Evolutionary conservation across 2,113 vertebrate genomes (phyloP).

Genomic region (Neoarius graeffei): DNA sequence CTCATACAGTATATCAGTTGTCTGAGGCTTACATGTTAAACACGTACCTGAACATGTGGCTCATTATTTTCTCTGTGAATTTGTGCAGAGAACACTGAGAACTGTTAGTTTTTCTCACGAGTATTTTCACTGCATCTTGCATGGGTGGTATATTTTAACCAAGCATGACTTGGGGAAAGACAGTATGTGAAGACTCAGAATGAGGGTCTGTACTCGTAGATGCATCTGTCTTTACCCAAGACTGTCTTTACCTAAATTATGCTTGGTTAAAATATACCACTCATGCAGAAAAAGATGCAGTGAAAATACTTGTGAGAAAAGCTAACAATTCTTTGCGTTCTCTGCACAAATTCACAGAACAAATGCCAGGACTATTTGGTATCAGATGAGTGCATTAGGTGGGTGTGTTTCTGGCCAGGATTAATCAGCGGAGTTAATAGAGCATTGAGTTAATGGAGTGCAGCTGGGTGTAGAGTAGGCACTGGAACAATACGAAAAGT

Average conservation of each 20-base stretch:
- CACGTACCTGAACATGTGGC: neutral
- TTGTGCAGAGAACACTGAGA: neutral
- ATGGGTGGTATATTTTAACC: neutral
- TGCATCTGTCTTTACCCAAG: neutral
- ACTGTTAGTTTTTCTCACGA: neutral
- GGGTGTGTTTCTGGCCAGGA: neutral
- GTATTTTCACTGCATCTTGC: neutral
- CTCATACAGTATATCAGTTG: neutral
- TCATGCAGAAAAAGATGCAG: neutral
- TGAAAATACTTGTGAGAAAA: neutral
- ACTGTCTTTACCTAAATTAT: neutral
- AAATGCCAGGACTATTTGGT: neutral
- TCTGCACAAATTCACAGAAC: neutral
- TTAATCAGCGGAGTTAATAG: neutral
- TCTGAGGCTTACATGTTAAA: constrained; percentile 7
- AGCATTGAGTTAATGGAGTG: neutral
- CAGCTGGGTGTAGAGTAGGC: neutral
- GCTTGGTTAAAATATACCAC: neutral
- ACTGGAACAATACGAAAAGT: neutral
- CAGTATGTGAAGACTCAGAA: neutral
- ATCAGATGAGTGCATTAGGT: neutral
- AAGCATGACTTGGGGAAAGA: neutral
- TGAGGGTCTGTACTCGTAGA: neutral
- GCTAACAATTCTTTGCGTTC: neutral
- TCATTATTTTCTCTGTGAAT: neutral